phyloP scores from a whole-genome alignment of 2,888 invertebrate species.

The Sphecodes monilicornis region DNA sequence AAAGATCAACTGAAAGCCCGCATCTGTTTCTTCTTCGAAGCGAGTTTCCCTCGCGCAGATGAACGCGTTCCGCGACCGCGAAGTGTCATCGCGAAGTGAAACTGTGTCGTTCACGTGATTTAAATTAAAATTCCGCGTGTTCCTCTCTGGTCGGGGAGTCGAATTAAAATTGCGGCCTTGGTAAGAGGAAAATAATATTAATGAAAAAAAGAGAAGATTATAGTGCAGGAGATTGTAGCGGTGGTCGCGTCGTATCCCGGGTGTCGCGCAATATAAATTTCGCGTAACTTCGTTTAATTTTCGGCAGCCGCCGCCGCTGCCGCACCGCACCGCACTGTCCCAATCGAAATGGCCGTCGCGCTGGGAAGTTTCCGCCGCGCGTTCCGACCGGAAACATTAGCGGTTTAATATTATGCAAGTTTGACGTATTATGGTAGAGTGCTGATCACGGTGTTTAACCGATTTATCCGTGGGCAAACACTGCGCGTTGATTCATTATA shows the following conservation, averaged over 20 bases:
- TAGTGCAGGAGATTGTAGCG: neutral
- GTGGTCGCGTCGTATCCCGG: no score
- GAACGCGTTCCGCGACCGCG: neutral
- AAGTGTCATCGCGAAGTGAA: neutral
- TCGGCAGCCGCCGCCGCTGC: neutral
- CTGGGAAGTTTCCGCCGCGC: conserved; percentile 43
- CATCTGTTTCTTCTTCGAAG: neutral
- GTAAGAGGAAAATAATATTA: conserved; percentile 5
- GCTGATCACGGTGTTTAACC: conserved; percentile 42
- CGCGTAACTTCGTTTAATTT: conserved; percentile 17
- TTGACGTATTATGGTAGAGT: conserved; percentile 37
- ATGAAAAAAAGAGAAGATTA: neutral
- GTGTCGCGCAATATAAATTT: neutral
- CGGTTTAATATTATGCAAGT: conserved; percentile 46
- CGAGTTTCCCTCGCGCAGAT: neutral
- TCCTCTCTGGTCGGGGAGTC: neutral
- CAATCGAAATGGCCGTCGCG: conserved; percentile 14
- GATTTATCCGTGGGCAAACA: conserved; percentile 57
- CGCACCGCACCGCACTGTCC: neutral
- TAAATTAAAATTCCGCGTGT: conserved; percentile 1
- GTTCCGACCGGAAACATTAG: conserved; percentile 21
- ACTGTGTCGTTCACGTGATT: neutral
- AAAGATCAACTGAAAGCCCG: neutral
- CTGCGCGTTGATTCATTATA: conserved; percentile 52
- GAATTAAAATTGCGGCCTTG: neutral